Base-by-base conservation (phyloP, 2,797 vertebrate species). In the Amniataba percoides region DNA sequence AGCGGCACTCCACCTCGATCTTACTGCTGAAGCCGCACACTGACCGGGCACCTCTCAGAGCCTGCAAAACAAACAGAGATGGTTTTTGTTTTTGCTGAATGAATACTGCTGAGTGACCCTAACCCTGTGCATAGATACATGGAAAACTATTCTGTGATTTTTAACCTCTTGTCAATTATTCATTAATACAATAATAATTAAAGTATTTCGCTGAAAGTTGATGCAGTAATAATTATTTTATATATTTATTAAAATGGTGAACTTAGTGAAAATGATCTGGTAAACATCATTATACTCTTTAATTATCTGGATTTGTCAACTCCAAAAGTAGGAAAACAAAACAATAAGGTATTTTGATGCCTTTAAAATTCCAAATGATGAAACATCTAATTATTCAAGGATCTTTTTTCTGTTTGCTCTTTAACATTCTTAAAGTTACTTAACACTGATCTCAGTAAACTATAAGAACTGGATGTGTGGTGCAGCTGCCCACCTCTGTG, bases 1-100 rank as follows among this genome's bases (percentile, higher is more conserved):
- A 93, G 10, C 94, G 1, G 36, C 96, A 97, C 87, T 97, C 96
- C 53, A 96, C 96, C 80, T 97, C 96, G 2, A 97, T 91, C 88
- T 96, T 96, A 72, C 94, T 93, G 78, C 94, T 79, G 62, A 96
- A 96, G 43, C 93, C 92, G 0, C 94, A 94, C 0, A 93, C 94
- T 0, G 23, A 82, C 1, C 87, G 92, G 0, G 94, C 94, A 1
- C 77, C 75, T 40, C n/a, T 59, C 39, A 96, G 91, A 0, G 96
- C 96, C 97, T 97, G 42, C 0, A n/a, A 2, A 56, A 39, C 34
- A 75, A 55, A 72, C 13, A 48, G 31, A 11, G 0, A 9, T 31
- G 5, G 5, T 63, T 2, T 56, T 19, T 3, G 6, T 51, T 60
- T 23, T 31, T 23, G 25, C 36, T 27, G 12, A 27, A 27, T 27